Percentiles rank a stretch among this genome's conserved stretches.
Conservation (phyloP, 2,888 invertebrate genomes). For the Euproctis similis region DNA sequence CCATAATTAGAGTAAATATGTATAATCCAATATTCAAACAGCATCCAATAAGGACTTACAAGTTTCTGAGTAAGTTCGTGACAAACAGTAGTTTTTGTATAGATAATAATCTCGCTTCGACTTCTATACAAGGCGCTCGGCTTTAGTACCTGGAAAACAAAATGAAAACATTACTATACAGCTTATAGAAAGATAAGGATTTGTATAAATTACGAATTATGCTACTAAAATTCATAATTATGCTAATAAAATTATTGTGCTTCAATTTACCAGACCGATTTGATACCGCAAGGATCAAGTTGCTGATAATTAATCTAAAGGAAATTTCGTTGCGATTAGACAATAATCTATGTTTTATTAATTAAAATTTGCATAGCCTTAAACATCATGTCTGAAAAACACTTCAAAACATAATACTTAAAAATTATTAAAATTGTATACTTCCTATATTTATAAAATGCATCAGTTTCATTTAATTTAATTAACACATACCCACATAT, state of each 20-base stretch:
- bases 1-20: too few species aligned
- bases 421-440: not conserved
- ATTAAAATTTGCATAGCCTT: too few species aligned
- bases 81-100: constrained; percentile 28
- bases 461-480: constrained; percentile 30
- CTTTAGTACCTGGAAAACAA: constrained; percentile 50
- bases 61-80: constrained; percentile 44
- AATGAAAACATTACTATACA: constrained; percentile 20
- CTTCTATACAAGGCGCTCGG: constrained; percentile 32
- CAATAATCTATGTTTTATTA: too few species aligned
- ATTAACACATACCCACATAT: constrained; percentile 29
- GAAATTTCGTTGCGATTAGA: too few species aligned
- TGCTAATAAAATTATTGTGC: too few species aligned
- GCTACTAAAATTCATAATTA: too few species aligned
- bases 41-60: constrained; percentile 27
- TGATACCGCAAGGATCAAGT: too few species aligned
- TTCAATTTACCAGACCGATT: too few species aligned
- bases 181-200: constrained; percentile 1
- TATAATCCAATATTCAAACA: not conserved
- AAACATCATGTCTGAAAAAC: too few species aligned
- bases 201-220: not conserved
- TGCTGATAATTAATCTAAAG: too few species aligned
- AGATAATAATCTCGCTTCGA: constrained; percentile 28
- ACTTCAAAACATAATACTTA: too few species aligned
- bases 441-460: not conserved